Base-by-base conservation (phyloP, 53 echinoderm and acorn worm species). In the Zoroaster sp. region DNA sequence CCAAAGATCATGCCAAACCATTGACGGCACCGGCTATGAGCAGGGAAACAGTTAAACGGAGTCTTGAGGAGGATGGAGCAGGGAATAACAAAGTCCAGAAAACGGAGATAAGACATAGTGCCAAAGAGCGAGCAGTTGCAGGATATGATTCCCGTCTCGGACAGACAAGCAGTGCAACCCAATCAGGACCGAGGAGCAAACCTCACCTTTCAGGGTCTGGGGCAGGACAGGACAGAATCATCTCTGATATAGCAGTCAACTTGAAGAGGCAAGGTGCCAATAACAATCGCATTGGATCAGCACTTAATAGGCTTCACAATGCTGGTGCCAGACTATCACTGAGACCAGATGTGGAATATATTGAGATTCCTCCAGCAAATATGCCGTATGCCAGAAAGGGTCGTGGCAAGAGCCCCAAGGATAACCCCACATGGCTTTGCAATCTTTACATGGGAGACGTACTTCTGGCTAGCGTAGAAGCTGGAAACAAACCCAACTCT, bases 391-490 rank as follows among this genome's bases (percentile, higher is more conserved):
- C 14, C 25, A 66, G 17, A 37, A 5, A 23, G 31, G 33, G 34
- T 12, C 32, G 15, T 25, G 43, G 68, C 12, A 67, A 66, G 49
- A 71, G 0, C 21, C 78, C 77, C 77, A n/a, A n/a, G 38, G 65
- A 38, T 15, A 87, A 87, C 7, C 41, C 74, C 2, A 69, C 28
- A 3, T 89, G 89, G 89, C 5, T 47, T 51, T 89, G 89, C 41
- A 89, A 69, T 28, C 17, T 89, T 31, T 89, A 89, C 89, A 68
- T 51, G 13, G 79, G 51, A 4, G 89, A 89, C 31, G 15, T 65
- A 17, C 54, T 89, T 21, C 37, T 89, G 45, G 78, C 53, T 11
- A 69, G 78, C 14, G 69, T 39, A 5, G 75, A 90, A 35, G 65
- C 47, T 32, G 67, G 21, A 30, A 74, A 46, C 77, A 90, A 90